Evolutionary conservation across 1,140 invertebrate genomes (phyloP).

Genomic region (Macrobrachium rosenbergii): DNA sequence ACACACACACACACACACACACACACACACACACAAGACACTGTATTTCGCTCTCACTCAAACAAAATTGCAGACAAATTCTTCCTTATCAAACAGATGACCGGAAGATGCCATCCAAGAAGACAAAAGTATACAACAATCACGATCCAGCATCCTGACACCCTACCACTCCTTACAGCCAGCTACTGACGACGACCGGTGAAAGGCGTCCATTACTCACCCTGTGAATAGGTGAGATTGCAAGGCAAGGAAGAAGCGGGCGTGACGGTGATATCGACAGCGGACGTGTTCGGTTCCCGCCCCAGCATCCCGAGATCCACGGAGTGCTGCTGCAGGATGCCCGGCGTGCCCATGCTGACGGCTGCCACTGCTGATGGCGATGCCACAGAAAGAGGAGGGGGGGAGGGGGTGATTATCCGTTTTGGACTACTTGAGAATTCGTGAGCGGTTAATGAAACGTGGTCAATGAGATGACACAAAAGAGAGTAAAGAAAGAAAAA

Average conservation of each 20-base stretch:
- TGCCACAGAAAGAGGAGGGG: background rate
- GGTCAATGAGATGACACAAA: background rate
- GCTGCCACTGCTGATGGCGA: background rate
- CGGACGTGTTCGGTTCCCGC: slow-evolving; percentile 23
- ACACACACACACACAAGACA: too few relatives aligned
- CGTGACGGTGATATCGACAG: slow-evolving; percentile 51
- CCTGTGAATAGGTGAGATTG: slow-evolving; percentile 59
- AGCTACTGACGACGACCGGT: background rate
- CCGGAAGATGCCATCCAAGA: background rate
- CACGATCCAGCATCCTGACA: background rate
- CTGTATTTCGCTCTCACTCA: too few relatives aligned
- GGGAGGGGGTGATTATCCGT: background rate
- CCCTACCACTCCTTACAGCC: background rate
- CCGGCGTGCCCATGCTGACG: slow-evolving; percentile 30
- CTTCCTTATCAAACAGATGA: too few relatives aligned
- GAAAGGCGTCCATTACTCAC: slow-evolving; percentile 20
- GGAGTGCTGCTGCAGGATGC: slow-evolving; percentile 57
- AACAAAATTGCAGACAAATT: background rate
- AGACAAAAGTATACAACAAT: background rate
- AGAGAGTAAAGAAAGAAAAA: background rate
- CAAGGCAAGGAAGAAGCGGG: slow-evolving; percentile 51
- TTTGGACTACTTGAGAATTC: too few relatives aligned
- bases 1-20: background rate
- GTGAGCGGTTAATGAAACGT: slow-evolving; percentile 1
- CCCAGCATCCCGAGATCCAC: slow-evolving; percentile 66